Percentiles rank a stretch among this genome's conserved stretches.
Evolutionary conservation across 2,797 vertebrate genomes (phyloP).

Genomic region (Sebastes umbrosus): DNA sequence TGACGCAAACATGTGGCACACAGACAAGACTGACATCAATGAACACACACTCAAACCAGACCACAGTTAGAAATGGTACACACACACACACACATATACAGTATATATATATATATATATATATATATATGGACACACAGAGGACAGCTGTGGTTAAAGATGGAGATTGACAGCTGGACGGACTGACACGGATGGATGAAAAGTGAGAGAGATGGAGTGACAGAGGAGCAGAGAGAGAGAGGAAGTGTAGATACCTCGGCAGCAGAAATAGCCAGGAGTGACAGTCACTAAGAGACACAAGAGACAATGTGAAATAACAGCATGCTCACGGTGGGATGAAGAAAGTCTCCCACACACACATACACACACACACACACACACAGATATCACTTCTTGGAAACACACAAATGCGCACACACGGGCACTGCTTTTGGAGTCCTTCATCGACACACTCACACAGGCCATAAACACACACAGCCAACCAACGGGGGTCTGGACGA

Average conservation of each 20-base stretch:
- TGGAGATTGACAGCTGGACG: conserved; percentile 47
- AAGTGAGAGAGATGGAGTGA: conserved; percentile 46
- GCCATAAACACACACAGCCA: conserved; percentile 28
- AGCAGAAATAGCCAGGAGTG: conserved; percentile 89
- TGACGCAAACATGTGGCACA: conserved; percentile 66
- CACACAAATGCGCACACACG: conserved; percentile 13
- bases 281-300: conserved; percentile 88
- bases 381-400: conserved; percentile 1
- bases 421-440: background rate
- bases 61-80: conserved; percentile 26
- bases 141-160: conserved; percentile 56
- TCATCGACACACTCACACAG: conserved; percentile 1
- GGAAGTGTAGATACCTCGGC: conserved; percentile 85
- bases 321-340: conserved; percentile 64
- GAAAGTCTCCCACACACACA: background rate
- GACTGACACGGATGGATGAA: conserved; percentile 19
- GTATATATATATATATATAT: background rate
- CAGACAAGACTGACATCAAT: conserved; percentile 45
- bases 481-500: conserved; percentile 5
- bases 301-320: conserved; percentile 82
- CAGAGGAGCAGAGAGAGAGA: conserved; percentile 51
- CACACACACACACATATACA: conserved; percentile 17
- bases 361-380: conserved; percentile 17
- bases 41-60: conserved; percentile 12
- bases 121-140: conserved; percentile 10